A percentile compares a stretch with the other conserved stretches of the same genome.
Evolutionary conservation across 2,113 vertebrate species (phyloP).

Genomic region (Bubo bubo): DNA sequence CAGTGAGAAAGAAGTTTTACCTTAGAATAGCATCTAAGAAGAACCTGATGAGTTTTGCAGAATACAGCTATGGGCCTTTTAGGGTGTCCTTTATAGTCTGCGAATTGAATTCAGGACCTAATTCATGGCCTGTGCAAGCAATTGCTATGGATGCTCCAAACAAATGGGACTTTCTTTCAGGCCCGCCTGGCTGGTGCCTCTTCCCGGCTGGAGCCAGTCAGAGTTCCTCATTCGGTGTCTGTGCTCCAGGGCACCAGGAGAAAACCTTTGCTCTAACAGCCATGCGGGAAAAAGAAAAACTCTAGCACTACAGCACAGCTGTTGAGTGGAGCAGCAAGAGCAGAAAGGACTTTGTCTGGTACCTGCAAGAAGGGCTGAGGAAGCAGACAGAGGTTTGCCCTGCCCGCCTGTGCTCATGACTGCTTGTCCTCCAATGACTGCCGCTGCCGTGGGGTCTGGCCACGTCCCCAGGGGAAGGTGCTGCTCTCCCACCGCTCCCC

Average conservation of each 20-base stretch:
- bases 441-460: accelerated
- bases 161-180: not conserved
- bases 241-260: not conserved
- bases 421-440: accelerated
- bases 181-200: not conserved
- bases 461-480: not conserved
- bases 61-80: not conserved
- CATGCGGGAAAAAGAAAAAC: not conserved
- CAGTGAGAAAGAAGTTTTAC: not conserved
- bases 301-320: not conserved
- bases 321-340: not conserved
- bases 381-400: not conserved
- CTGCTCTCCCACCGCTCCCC: not conserved
- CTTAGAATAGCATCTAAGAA: not conserved
- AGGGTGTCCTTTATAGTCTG: not conserved
- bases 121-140: not conserved
- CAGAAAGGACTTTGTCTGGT: not conserved
- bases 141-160: constrained; percentile 32
- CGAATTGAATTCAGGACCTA: not conserved
- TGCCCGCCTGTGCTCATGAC: accelerated
- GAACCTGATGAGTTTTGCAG: not conserved
- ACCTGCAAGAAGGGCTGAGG: not conserved
- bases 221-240: not conserved
- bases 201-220: not conserved
- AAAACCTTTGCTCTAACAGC: not conserved